Conservation (phyloP, 2,797 vertebrate species). For the Ambastaia sidthimunki region DNA sequence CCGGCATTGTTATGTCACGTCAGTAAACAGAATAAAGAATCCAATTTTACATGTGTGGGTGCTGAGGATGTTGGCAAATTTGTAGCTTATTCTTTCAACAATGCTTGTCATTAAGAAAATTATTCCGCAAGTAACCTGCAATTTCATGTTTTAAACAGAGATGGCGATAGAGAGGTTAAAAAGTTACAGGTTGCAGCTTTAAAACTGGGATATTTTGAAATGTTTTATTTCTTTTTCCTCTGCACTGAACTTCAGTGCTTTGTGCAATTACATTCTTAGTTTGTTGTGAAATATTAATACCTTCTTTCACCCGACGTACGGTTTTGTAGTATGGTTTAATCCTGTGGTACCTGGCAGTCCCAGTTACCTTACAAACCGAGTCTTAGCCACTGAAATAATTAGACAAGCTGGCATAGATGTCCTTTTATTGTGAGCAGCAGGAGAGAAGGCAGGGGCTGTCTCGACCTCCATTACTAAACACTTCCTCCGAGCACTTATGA, state of each 20-base stretch:
- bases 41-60: no score
- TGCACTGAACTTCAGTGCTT: neutral
- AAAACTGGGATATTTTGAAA: no score
- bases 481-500: constrained; percentile 39
- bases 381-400: constrained; percentile 6
- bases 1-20: no score
- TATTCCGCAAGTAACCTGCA: no score
- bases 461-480: constrained; percentile 27
- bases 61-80: no score
- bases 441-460: constrained; percentile 35
- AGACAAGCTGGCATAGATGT: neutral
- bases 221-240: no score
- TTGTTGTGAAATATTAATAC: neutral
- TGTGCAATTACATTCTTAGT: neutral
- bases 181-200: no score
- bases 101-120: no score
- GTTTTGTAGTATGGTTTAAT: neutral
- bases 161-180: no score
- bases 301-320: neutral
- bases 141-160: no score
- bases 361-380: neutral
- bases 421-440: constrained; percentile 9
- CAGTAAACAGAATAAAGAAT: no score
- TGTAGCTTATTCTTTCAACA: no score
- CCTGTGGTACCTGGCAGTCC: neutral